Evolutionary conservation across 2,888 invertebrate genomes (phyloP), one percentile per base, ranked within the genome.

Genomic region (Coronaproctus castanopsis): DNA sequence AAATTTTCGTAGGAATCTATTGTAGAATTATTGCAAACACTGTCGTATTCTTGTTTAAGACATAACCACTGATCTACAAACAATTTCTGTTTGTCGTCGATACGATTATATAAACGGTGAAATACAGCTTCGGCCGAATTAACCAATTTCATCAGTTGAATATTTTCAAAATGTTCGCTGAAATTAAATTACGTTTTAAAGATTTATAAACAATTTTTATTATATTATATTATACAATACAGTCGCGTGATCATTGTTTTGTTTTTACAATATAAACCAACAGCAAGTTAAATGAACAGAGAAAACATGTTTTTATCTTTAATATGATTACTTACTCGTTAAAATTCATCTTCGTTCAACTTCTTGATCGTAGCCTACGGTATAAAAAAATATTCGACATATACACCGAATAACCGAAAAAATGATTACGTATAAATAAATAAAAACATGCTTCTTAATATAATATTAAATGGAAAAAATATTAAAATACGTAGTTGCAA

Each of bases 61-160:
- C 56, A 56, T 14, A 59, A 51, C 59, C 59, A 59, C 19, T 59
- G 55, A 56, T 55, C 55, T 14, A 59, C 56, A 21, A 59, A 55
- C 8, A 22, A 23, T 21, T 59, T 59, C 24, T 55, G 21, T 20
- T 59, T 55, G 1, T 23, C 5, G 2, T 55, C n/a, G 3, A 56
- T 56, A 5, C 55, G 19, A 36, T 59, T 52, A 52, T 59, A 59
- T 2, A 59, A 24, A 24, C 56, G 59, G 3, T 50, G 59, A 2
- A 59, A 52, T 48, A 59, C 21, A 22, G 56, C 24, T 52, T 59
- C 59, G 20, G 59, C 59, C 2, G 59, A 59, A 14, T 55, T 23
- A 1, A 59, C 59, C 36, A 59, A 21, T 24, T 59, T 55, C 23
- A 56, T n/a, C 5, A 59, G 24, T 21, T 59, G 59, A 14, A 52